Base-by-base conservation (phyloP, 2,113 vertebrate species). In the Zingel zingel region DNA sequence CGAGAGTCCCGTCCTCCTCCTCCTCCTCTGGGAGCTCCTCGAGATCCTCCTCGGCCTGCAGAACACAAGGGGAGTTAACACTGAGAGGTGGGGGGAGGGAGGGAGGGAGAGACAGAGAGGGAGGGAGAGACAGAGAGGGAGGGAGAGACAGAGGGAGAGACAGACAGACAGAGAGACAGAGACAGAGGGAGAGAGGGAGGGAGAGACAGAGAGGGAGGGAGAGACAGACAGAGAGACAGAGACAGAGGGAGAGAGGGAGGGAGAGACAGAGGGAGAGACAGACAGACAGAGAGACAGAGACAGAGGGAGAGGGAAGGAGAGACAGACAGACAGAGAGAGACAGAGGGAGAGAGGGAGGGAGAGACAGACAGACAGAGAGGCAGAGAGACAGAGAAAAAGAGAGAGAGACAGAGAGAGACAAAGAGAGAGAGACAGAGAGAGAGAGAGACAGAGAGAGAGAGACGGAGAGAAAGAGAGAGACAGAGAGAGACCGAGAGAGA, bases 41-140 rank as follows among this genome's bases (percentile, higher is more conserved):
- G 91, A 84, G 94, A 84, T 92, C 95, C 96, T 94, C 97, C 97
- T 94, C 96, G 95, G 92, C 97, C 98, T 98, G 96, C 91, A 94
- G 94, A 89, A 90, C 77, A 95, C 90, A 95, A n/a, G 70, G 78
- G 86, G 80, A 82, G 43, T 94, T 92, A 89, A 93, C 86, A 86
- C 33, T 16, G 25, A 71, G 66, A 68, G 43, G 36, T 18, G 48
- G 11, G 23, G 36, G 33, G 18, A 13, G 25, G 13, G 25, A 15
- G 39, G 9, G 65, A 3, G 30, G 6, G 30, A 16, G 8, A 48
- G 30, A 16, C 5, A 53, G 18, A 33, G 21, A 53, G 7, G 13
- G 23, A 16, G 4, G 48, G 18, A 6, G 13, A 1, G 36, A 36
- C n/a, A n/a, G 36, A 2, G 21, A 54, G 51, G n/a, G 51, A 1